Base-by-base conservation (phyloP, 2,113 vertebrate genomes). In the Ranitomeya variabilis region DNA sequence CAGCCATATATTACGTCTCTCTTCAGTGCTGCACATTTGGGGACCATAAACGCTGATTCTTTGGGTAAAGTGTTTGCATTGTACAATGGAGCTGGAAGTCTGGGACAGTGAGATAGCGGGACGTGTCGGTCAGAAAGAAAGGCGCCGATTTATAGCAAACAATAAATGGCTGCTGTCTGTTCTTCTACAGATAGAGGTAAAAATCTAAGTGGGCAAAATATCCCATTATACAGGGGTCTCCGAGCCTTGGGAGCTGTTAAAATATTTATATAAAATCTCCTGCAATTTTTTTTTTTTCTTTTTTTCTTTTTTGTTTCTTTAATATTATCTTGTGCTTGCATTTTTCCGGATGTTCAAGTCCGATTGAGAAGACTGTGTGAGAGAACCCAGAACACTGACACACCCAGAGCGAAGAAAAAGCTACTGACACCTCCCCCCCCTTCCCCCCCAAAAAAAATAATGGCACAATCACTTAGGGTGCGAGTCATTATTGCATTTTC, bases 41-140 rank as follows among this genome's bases (percentile, higher is more conserved):
- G 45, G 66, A 64, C 23, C 23, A 59, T 54, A 31, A 55, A 84
- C 18, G 18, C 7, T 11, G 23, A 37, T 73, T 26, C 66, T 67
- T n/a, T 67, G 1, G 14, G 23, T 71, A 71, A 71, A 23, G 23
- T 71, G 12, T 73, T 23, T 71, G 51, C 9, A 55, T 55, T 18
- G 51, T 55, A 54, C 51, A 71, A 69, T 51, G 19, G 7, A 52
- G 62, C 45, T 15, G 8, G 14, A 66, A 15, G 57, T 52, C 76
- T 87, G 86, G 62, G 26, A n/a, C 16, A 31, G 60, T 18, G 77
- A 80, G 86, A 87, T 87, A 87, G 69, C 45, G 69, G 13, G 14
- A 54, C 37, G 15, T 7, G 45, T 21, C 52, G 55, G 66, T 23
- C 55, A 31, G 23, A 16, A 66, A 80, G 64, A 71, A 84, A 83